Conservation (phyloP, 2,888 invertebrate genomes). For the Seira sanloemensis region DNA sequence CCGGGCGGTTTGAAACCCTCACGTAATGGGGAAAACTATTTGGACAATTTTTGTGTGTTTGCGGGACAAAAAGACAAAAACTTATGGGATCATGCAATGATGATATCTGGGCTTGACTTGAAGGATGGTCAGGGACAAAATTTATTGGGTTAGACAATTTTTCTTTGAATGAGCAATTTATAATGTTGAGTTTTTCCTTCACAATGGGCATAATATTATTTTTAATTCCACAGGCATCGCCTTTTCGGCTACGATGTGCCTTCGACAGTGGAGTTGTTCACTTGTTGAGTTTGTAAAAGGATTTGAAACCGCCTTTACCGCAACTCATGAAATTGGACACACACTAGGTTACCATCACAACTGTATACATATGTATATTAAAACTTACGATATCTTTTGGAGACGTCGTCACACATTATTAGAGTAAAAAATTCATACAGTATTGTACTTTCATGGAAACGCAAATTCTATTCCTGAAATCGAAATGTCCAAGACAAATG, state of each 20-base stretch:
- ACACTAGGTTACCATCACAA: too few species aligned
- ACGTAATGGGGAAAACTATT: conserved; percentile 21
- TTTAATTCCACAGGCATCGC: conserved; percentile 28
- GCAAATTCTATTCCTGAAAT: too few species aligned
- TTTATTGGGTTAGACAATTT: neutral
- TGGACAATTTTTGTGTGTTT: conserved; percentile 54
- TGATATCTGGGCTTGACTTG: conserved; percentile 55
- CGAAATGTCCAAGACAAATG: too few species aligned
- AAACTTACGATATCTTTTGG: too few species aligned
- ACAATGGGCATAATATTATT: neutral
- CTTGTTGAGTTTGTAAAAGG: conserved; percentile 40
- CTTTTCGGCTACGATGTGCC: conserved; percentile 41
- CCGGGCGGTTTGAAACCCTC: conserved; percentile 35
- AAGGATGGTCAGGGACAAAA: too few species aligned
- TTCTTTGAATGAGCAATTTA: too few species aligned
- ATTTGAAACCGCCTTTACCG: conserved; percentile 32
- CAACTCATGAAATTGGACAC: conserved; percentile 44
- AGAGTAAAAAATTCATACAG: too few species aligned
- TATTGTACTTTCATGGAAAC: too few species aligned
- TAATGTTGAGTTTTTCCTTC: neutral
- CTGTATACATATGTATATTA: too few species aligned
- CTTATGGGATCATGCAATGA: conserved; percentile 66
- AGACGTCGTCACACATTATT: too few species aligned
- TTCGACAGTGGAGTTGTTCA: conserved; percentile 57
- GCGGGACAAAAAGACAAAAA: conserved; percentile 53